Evolutionary conservation across 1,140 invertebrate species (phyloP).

Genomic region (Odontomachus brunneus): DNA sequence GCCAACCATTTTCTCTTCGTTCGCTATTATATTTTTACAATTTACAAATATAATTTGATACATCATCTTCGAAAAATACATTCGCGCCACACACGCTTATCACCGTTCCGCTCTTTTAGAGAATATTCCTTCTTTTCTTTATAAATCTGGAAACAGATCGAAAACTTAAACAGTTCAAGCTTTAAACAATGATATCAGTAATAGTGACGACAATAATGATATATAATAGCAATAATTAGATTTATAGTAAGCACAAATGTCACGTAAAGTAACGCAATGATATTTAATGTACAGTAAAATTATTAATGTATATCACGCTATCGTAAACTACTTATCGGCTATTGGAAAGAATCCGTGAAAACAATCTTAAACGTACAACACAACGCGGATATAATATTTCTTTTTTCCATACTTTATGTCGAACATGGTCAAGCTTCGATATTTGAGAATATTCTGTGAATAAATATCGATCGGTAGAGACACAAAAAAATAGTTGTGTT

Average conservation of each 20-base stretch:
- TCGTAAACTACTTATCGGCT: conserved; percentile 60
- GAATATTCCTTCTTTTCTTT: conserved; percentile 72
- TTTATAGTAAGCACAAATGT: conserved; percentile 73
- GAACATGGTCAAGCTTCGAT: conserved; percentile 13
- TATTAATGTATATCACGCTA: conserved; percentile 61
- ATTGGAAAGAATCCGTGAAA: conserved; percentile 66
- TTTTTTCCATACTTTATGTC: conserved; percentile 1
- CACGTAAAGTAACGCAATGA: conserved; percentile 66
- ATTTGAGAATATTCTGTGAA: conserved; percentile 20
- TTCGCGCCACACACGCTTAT: conserved; percentile 74
- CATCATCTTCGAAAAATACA: conserved; percentile 82
- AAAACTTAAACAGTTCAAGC: conserved; percentile 78
- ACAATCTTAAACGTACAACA: conserved; percentile 36
- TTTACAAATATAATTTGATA: conserved; percentile 84
- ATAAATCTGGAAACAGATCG: conserved; percentile 78
- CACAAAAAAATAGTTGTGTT: conserved; percentile 29
- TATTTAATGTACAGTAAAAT: conserved; percentile 74
- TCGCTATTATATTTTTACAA: conserved; percentile 79
- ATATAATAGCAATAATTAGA: conserved; percentile 64
- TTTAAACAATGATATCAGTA: conserved; percentile 74
- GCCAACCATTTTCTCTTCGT: conserved; percentile 22
- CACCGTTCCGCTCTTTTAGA: conserved; percentile 66
- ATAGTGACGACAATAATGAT: conserved; percentile 33
- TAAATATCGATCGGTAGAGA: background rate
- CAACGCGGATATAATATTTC: conserved; percentile 7